Percentiles rank a stretch among this genome's conserved stretches.
Evolutionary conservation across 2,113 vertebrate species (phyloP).

Genomic region (Trogon melanurus): DNA sequence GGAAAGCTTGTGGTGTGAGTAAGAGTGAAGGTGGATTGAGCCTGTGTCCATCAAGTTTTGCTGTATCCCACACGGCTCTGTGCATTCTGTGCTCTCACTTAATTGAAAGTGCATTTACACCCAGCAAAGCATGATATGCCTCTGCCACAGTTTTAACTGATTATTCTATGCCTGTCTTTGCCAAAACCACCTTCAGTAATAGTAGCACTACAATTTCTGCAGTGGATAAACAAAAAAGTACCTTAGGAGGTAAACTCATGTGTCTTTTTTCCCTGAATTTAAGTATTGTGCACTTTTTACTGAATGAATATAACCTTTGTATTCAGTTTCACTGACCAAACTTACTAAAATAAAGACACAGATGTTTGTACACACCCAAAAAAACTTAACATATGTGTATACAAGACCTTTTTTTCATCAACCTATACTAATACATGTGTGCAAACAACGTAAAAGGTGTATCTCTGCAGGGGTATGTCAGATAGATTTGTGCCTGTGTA

Average conservation of each 20-base stretch:
- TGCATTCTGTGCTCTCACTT: not conserved
- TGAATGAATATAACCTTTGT: not conserved
- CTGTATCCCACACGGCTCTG: not conserved
- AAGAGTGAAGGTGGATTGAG: not conserved
- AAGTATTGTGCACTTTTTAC: not conserved
- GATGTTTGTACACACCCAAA: not conserved
- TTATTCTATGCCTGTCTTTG: not conserved
- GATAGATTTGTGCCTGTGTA: not conserved
- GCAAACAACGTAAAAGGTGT: not conserved
- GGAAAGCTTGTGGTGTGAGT: not conserved
- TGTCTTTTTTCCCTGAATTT: not conserved
- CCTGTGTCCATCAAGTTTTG: not conserved
- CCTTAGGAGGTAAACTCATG: not conserved
- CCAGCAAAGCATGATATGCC: not conserved
- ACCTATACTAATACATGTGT: not conserved
- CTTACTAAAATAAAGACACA: not conserved
- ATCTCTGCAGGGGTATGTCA: not conserved
- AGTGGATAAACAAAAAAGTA: not conserved
- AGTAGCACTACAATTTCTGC: not conserved
- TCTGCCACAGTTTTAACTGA: not conserved
- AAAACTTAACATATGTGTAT: not conserved
- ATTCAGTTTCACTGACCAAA: not conserved
- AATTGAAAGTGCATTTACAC: not conserved
- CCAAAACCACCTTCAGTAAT: not conserved
- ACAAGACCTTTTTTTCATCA: not conserved